Evolutionary conservation across 1,140 invertebrate genomes (phyloP), one percentile per base, ranked within the genome.

Genomic region (Drosophila ironensis): DNA sequence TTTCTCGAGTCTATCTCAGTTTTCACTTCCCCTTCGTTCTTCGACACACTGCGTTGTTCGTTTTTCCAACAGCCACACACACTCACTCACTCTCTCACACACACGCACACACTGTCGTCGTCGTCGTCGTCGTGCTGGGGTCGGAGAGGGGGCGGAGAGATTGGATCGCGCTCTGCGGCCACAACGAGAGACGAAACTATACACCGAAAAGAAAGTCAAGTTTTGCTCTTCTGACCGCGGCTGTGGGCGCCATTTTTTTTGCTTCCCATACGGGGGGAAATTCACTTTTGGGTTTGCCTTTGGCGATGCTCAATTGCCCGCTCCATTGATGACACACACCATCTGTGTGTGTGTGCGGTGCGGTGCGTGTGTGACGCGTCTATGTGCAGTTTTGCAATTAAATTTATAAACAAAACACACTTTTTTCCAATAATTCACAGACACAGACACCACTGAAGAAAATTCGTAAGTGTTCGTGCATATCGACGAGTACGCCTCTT

Each of bases 211-310:
- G 77, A 82, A 86, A 86, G 80, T 86, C 80, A 86, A 86, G 67
- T 82, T 14, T 37, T 82, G 80, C 80, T 84, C 70, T 68, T n/a
- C n/a, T n/a, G n/a, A n/a, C n/a, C n/a, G n/a, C n/a, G 73, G 78
- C 77, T 77, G 80, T 81, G 80, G 80, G 80, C 80, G 80, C 80
- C 80, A 86, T 86, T 86, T 86, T 86, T 86, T 86, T 84, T 74
- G 64, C 57, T 81, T 54, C 69, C 74, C 73, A 69, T 50, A 64
- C 71, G 61, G 47, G 51, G 61, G 72, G 64, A 54, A 70, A 77
- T 77, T 74, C 57, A 88, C 74, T 88, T 37, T 14, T 2, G 14
- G 6, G 33, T 14, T 14, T 84, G 52, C 37, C 88, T 57, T 44
- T 88, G 68, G 48, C 56, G 56, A n/a, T 69, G 42, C 33, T n/a